A percentile compares a stretch with the other conserved stretches of the same genome.
Conservation (phyloP, 2,797 vertebrate genomes). For the Neosalanx taihuensis region DNA sequence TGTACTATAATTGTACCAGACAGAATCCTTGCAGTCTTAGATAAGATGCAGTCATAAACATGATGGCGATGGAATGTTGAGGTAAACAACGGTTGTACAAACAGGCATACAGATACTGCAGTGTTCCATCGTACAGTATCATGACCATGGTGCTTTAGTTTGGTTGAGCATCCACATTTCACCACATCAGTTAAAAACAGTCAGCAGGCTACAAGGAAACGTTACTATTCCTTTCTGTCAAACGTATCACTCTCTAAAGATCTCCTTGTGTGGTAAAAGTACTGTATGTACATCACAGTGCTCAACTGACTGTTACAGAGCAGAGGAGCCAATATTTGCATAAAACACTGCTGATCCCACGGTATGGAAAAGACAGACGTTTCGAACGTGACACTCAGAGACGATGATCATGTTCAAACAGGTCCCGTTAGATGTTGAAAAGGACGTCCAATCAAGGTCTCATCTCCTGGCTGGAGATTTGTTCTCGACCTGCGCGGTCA, state of each 20-base stretch:
- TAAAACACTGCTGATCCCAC: conserved; percentile 33
- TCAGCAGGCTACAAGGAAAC: conserved; percentile 15
- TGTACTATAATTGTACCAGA: no score
- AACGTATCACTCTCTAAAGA: conserved; percentile 34
- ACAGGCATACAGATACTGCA: no score
- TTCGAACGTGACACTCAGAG: conserved; percentile 14
- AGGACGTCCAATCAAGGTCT: neutral
- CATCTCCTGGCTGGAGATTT: neutral
- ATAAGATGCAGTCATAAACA: no score
- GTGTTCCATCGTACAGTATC: neutral
- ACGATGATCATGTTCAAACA: conserved; percentile 17
- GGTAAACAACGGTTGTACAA: no score
- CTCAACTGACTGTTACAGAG: conserved; percentile 18
- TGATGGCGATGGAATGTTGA: no score
- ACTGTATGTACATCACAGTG: conserved; percentile 41
- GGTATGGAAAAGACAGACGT: conserved; percentile 18
- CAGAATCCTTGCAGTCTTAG: no score
- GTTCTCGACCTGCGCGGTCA: neutral
- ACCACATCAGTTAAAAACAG: neutral
- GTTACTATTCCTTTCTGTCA: conserved; percentile 45
- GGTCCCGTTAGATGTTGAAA: conserved; percentile 18
- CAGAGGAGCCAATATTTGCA: conserved; percentile 25
- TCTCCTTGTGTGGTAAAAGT: conserved; percentile 22
- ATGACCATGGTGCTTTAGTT: neutral
- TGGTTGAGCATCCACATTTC: neutral